Evolutionary conservation across 2,797 vertebrate genomes (phyloP).

Genomic region (Luscinia luscinia): DNA sequence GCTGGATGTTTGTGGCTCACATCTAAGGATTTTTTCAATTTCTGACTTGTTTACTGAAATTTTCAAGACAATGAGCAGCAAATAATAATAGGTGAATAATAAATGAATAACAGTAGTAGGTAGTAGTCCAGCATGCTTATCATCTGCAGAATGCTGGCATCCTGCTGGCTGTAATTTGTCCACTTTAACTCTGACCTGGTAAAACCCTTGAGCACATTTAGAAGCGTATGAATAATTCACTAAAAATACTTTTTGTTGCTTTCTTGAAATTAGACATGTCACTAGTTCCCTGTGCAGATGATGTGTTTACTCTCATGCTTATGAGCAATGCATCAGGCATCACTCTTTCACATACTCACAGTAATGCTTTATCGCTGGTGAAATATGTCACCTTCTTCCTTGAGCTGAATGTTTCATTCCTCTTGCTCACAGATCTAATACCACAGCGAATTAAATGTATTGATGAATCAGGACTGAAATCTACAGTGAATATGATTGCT

Average conservation of each 20-base stretch:
- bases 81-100: not conserved
- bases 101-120: not conserved
- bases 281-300: constrained; percentile 12
- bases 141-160: not conserved
- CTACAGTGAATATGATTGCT: constrained; percentile 51
- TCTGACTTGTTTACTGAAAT: not conserved
- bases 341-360: not conserved
- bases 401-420: constrained; percentile 14
- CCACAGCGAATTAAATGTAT: constrained; percentile 40
- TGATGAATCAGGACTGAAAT: constrained; percentile 48
- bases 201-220: not conserved
- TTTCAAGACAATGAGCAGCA: not conserved
- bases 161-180: not conserved
- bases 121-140: not conserved
- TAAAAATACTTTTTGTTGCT: constrained; percentile 17
- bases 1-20: not conserved
- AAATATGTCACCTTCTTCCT: constrained; percentile 40
- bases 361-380: not conserved
- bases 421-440: constrained; percentile 33
- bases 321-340: constrained; percentile 5
- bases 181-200: not conserved
- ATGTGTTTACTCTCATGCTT: constrained; percentile 6
- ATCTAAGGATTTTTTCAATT: not conserved
- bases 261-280: constrained; percentile 7
- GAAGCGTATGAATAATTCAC: not conserved